phyloP scores from a whole-genome alignment of 1,140 invertebrate genomes.

The Araneus ventricosus region DNA sequence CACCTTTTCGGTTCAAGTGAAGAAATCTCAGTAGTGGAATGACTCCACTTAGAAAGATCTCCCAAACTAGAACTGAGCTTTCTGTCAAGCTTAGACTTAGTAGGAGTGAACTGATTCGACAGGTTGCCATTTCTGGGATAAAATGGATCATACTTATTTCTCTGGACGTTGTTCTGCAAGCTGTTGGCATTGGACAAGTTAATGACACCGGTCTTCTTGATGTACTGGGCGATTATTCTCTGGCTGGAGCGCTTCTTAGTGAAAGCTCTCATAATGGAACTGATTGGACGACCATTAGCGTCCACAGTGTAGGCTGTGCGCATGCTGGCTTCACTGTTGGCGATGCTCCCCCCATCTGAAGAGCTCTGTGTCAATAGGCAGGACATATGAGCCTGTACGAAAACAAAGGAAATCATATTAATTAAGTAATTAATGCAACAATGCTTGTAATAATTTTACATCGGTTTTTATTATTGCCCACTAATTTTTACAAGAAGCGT shows the following conservation, averaged over 20 bases:
- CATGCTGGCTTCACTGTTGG: not conserved
- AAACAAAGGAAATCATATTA: too few species aligned
- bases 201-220: not conserved
- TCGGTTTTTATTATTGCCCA: too few species aligned
- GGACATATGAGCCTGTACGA: not conserved
- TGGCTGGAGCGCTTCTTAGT: not conserved
- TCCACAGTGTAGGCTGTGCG: constrained; percentile 20
- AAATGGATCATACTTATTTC: not conserved
- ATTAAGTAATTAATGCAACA: too few species aligned
- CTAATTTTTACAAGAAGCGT: too few species aligned
- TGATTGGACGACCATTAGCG: not conserved
- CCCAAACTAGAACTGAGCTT: not conserved
- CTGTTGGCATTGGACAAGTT: not conserved
- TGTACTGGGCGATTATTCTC: not conserved
- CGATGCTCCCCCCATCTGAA: constrained; percentile 4
- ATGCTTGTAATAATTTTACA: too few species aligned
- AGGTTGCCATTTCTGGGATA: not conserved
- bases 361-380: constrained; percentile 41
- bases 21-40: not conserved
- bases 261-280: not conserved
- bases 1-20: not conserved
- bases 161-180: not conserved
- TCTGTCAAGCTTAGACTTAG: not conserved
- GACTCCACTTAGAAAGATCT: not conserved
- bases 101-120: too few species aligned